Base-by-base conservation (phyloP, 2,113 vertebrate species). In the Turdus rufiventris region DNA sequence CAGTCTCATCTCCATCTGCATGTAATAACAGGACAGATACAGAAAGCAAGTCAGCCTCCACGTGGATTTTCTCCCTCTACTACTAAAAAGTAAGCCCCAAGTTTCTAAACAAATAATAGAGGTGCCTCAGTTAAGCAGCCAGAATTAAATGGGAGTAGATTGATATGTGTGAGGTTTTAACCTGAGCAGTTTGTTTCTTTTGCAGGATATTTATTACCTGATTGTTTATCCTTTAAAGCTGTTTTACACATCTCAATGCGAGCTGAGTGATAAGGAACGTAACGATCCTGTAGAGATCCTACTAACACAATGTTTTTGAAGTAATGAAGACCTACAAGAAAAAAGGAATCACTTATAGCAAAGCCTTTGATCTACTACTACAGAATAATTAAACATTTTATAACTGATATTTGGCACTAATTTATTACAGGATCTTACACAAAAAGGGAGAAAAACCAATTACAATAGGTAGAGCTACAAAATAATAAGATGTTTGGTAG, bases 241-340 rank as follows among this genome's bases (percentile, higher is more conserved):
- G 99, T 99, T 98, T 99, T 99, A 97, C 99, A 99, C 99, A 99
- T 99, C 97, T 99, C 99, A 95, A 99, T 99, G 62, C 99, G 98
- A 83, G 99, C 99, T 26, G 99, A 99, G 96, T 99, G 99, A 85
- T 99, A 99, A 76, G 99, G 99, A 87, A 99, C 99, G 3, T 99
- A 99, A 82, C 99, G 99, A 97, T 99, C 99, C 96, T 99, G 99
- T 88, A 99, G 98, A 33, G 99, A 99, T 47, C 99, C 99, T 42
- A 99, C 99, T 81, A 99, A 97, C 50, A 99, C 98, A 89, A 99
- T 98, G 86, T 99, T 99, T 98, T 98, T 99, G 97, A 99, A 99
- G 96, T 98, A 99, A 94, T 99, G 98, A 96, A 99, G 98, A 94
- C 99, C 99, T 99, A 88, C 51, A 93, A 84, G 47, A 85, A 83